Evolutionary conservation across 1,140 invertebrate species (phyloP).

Genomic region (Drosophila melanica): DNA sequence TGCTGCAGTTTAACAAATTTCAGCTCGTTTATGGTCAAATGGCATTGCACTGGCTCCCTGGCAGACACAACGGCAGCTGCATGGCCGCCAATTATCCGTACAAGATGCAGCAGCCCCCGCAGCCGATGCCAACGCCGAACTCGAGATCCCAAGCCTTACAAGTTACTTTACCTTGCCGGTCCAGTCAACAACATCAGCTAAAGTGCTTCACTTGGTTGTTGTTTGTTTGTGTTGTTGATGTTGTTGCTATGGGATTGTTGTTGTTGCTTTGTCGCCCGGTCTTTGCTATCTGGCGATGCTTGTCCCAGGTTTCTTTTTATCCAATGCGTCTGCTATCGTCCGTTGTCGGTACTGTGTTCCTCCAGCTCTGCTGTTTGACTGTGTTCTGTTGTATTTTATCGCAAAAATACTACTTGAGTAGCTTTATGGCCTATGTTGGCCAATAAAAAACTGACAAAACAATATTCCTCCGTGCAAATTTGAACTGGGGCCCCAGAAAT

Average conservation of each 20-base stretch:
- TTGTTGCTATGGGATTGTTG: conserved; percentile 22
- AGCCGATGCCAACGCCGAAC: conserved; percentile 32
- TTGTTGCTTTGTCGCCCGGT: conserved; percentile 54
- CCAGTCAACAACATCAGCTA: conserved; percentile 54
- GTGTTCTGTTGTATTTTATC: conserved; percentile 79
- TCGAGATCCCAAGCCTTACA: conserved; percentile 68
- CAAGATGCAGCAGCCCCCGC: conserved; percentile 69
- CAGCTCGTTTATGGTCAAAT: conserved; percentile 81
- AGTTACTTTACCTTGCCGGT: conserved; percentile 77
- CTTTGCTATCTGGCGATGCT: conserved; percentile 65
- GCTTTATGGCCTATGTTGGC: conserved; percentile 80
- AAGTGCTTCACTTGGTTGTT: conserved; percentile 61
- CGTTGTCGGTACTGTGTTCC: conserved; percentile 17
- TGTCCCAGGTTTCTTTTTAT: conserved; percentile 72
- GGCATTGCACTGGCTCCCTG: conserved; percentile 59
- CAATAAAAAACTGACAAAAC: conserved; percentile 83
- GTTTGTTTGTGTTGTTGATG: conserved; percentile 53
- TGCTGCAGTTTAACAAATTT: conserved; percentile 70
- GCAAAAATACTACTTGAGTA: conserved; percentile 83
- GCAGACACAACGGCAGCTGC: conserved; percentile 70
- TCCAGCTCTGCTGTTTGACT: conserved; percentile 24
- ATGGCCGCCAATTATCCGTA: conserved; percentile 79
- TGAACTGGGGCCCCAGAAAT: conserved; percentile 30
- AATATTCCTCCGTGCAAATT: conserved; percentile 61
- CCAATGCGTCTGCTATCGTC: conserved; percentile 62